These are phyloP conservation scores for Silurus asotus DNA, from an alignment of 2,113 vertebrate species.

Conservation along the genomic window DNA sequence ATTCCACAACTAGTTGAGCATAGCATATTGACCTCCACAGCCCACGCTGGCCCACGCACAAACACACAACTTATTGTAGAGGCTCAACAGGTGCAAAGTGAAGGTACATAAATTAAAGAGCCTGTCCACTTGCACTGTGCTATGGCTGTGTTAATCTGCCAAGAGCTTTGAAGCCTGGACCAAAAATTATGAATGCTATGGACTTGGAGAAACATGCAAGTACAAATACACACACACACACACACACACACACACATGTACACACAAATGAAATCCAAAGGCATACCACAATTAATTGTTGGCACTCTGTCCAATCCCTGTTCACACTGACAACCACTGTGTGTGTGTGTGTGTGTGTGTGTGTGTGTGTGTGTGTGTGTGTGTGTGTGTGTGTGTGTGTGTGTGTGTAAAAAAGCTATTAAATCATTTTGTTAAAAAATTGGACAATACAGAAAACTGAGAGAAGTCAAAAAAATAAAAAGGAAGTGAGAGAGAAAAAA, in stretches of 20 bases:
- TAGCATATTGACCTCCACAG: conserved; percentile 49
- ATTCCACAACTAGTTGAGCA: conserved; percentile 49
- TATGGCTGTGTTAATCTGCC: conserved; percentile 69
- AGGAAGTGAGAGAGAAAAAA: conserved; percentile 12
- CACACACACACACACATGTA: conserved; percentile 46
- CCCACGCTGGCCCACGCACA: conserved; percentile 45
- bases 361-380: background rate
- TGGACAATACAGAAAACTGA: conserved; percentile 1
- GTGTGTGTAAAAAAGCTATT: background rate
- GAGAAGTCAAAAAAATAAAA: conserved; percentile 29
- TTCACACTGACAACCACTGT: background rate
- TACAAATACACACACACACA: conserved; percentile 44
- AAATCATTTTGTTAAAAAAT: conserved; percentile 16
- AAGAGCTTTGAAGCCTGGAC: conserved; percentile 66
- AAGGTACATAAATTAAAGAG: conserved; percentile 70
- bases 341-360: background rate
- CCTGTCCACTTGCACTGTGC: conserved; percentile 59
- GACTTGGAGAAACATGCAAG: conserved; percentile 48
- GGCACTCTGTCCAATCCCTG: background rate
- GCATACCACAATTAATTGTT: conserved; percentile 23
- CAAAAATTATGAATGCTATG: conserved; percentile 62
- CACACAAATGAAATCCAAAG: conserved; percentile 42
- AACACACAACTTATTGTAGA: conserved; percentile 58
- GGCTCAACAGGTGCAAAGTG: conserved; percentile 70
- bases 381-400: too few relatives aligned